Evolutionary conservation across 1,140 invertebrate species (phyloP).

Genomic region (Brachionus asplanchnoidis): DNA sequence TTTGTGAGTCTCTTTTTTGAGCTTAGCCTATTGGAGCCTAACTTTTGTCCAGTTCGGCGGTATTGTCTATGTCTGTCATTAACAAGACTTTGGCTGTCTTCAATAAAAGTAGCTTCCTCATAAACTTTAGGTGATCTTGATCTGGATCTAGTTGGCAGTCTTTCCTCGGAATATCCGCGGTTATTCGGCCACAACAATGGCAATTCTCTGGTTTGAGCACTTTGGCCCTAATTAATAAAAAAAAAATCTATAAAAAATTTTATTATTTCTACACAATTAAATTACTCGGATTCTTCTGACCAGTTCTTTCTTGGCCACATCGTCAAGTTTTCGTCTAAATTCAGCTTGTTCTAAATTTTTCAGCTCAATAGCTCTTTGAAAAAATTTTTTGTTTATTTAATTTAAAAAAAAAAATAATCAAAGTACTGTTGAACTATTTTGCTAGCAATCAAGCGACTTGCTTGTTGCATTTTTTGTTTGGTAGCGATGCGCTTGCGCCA

Average conservation of each 20-base stretch:
- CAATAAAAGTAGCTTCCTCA: neutral
- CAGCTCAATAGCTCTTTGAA: constrained; percentile 47
- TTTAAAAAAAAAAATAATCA: neutral
- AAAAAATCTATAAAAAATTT: neutral
- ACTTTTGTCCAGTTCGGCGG: neutral
- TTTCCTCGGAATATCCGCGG: neutral
- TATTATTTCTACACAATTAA: neutral
- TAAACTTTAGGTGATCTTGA: neutral
- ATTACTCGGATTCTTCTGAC: constrained; percentile 54
- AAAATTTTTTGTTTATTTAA: neutral
- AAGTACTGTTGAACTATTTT: constrained; percentile 37
- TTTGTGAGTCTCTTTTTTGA: neutral
- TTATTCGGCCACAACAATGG: neutral
- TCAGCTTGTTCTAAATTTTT: constrained; percentile 52
- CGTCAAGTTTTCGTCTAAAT: constrained; percentile 53
- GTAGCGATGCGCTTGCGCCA: neutral
- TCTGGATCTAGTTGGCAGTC: neutral
- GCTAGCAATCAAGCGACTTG: constrained; percentile 3
- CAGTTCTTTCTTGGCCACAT: constrained; percentile 55
- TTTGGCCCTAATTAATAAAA: constrained; percentile 15
- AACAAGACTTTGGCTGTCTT: neutral
- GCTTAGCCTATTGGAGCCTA: neutral
- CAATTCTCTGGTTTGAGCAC: neutral
- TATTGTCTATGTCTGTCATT: constrained; percentile 7
- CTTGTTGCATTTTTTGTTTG: constrained; percentile 22